A percentile compares a stretch with the other conserved stretches of the same genome.
Conservation (phyloP, 2,797 vertebrate species). For the Clamator glandarius region DNA sequence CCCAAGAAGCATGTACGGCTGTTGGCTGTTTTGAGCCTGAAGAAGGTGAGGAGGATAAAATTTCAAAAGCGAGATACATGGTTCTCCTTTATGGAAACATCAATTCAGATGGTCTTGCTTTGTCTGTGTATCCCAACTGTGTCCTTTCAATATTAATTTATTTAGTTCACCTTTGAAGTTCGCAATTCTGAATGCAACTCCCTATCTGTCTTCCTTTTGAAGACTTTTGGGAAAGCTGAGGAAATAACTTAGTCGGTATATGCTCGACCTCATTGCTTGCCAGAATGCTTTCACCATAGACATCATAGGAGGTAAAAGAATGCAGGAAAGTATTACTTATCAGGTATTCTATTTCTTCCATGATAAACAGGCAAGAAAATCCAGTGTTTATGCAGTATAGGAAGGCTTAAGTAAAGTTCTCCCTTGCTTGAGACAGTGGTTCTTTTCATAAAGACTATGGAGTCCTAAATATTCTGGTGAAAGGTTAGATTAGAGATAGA, state of each 20-base stretch:
- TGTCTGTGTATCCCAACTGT: background rate
- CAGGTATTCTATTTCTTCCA: background rate
- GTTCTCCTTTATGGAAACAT: background rate
- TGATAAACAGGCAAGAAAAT: background rate
- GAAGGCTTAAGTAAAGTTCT: background rate
- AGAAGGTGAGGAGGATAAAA: background rate
- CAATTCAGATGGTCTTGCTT: background rate
- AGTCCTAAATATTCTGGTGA: background rate
- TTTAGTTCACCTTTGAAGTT: background rate
- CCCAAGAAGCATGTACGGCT: background rate
- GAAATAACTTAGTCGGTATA: background rate
- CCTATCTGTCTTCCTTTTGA: background rate
- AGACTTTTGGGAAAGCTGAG: background rate
- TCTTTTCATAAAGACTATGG: background rate
- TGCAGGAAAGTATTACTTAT: background rate
- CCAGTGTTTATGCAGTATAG: background rate
- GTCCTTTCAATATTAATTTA: background rate
- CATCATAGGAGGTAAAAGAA: background rate
- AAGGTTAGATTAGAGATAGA: background rate
- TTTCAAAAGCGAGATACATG: background rate
- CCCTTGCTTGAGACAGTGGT: background rate
- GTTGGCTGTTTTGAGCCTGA: background rate
- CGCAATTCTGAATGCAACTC: background rate
- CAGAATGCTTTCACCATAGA: background rate
- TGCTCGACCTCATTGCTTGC: background rate